Percentiles rank a stretch among this genome's conserved stretches.
Conservation (phyloP, 2,113 vertebrate species). For the Symphodus melops region DNA sequence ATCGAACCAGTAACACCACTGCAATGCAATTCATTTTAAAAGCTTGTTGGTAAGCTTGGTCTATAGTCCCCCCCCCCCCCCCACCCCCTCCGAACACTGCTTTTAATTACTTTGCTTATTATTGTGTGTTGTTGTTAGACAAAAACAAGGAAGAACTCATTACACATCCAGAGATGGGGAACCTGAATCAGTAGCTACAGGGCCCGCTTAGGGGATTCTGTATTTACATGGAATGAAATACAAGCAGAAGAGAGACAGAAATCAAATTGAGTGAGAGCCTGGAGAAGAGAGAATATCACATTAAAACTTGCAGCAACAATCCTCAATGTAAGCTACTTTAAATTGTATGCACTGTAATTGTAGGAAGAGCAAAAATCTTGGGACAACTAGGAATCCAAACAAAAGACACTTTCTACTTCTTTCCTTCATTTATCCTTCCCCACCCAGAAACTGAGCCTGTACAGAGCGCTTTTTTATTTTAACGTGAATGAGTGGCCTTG, state of each 20-base stretch:
- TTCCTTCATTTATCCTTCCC: slow-evolving; percentile 46
- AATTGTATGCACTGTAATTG: slow-evolving; percentile 36
- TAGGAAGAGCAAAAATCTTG: slow-evolving; percentile 46
- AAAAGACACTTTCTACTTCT: slow-evolving; percentile 49
- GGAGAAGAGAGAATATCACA: slow-evolving; percentile 48
- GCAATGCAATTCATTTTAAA: slow-evolving; percentile 72
- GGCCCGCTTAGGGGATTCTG: slow-evolving; percentile 66
- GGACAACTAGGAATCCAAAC: slow-evolving; percentile 43
- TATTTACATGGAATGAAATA: slow-evolving; percentile 72
- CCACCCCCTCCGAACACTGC: slow-evolving; percentile 56
- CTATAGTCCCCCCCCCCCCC: slow-evolving; percentile 13
- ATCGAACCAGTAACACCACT: slow-evolving; percentile 57
- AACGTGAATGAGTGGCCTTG: slow-evolving; percentile 76
- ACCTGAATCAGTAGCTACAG: slow-evolving; percentile 76
- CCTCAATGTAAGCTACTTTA: slow-evolving; percentile 49
- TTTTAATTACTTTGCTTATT: slow-evolving; percentile 86
- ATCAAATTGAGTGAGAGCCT: slow-evolving; percentile 48
- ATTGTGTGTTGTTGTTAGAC: slow-evolving; percentile 78
- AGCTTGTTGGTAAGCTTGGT: slow-evolving; percentile 65
- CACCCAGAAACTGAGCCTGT: slow-evolving; percentile 57
- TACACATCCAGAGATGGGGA: slow-evolving; percentile 81
- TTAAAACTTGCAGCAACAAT: slow-evolving; percentile 67
- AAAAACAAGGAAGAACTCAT: slow-evolving; percentile 85
- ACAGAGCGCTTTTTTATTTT: slow-evolving; percentile 80
- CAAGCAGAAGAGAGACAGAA: slow-evolving; percentile 53